phyloP scores from a whole-genome alignment of 1,140 invertebrate species.

The Pseudomyrmex concolor region DNA sequence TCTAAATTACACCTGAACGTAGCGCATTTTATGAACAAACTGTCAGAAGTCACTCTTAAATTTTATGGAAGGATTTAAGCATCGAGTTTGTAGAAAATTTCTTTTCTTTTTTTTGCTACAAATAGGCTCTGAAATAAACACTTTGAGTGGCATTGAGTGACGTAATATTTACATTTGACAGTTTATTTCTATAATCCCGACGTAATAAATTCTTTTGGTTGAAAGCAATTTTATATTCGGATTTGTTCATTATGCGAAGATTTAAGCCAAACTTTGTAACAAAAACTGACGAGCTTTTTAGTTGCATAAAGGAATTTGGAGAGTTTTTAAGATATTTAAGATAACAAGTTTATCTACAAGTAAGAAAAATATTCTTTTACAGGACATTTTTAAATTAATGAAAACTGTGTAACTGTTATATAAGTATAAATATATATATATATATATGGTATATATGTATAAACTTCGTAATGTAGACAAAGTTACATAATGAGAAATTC shows the following conservation, averaged over 20 bases:
- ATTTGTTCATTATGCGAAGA: neutral
- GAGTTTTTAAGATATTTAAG: neutral
- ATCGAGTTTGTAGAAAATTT: neutral
- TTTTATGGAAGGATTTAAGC: neutral
- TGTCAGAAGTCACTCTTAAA: neutral
- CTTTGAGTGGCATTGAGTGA: neutral
- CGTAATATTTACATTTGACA: neutral
- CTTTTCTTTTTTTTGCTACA: neutral
- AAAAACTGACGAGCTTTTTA: neutral
- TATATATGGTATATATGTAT: too few relatives aligned
- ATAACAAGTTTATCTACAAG: neutral
- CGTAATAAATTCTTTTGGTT: neutral
- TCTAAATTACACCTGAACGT: slow-evolving; percentile 44
- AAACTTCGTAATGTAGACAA: too few relatives aligned
- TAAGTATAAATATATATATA: neutral
- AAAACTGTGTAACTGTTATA: neutral
- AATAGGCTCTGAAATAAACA: neutral
- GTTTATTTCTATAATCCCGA: neutral
- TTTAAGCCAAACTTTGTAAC: neutral
- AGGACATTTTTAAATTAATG: neutral
- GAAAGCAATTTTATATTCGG: neutral
- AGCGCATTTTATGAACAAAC: neutral
- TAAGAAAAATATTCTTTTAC: neutral
- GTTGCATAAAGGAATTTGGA: neutral
- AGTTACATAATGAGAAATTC: too few relatives aligned